A percentile compares a stretch with the other conserved stretches of the same genome.
Conservation (phyloP, 2,888 invertebrate species). For the Xanthia togata region DNA sequence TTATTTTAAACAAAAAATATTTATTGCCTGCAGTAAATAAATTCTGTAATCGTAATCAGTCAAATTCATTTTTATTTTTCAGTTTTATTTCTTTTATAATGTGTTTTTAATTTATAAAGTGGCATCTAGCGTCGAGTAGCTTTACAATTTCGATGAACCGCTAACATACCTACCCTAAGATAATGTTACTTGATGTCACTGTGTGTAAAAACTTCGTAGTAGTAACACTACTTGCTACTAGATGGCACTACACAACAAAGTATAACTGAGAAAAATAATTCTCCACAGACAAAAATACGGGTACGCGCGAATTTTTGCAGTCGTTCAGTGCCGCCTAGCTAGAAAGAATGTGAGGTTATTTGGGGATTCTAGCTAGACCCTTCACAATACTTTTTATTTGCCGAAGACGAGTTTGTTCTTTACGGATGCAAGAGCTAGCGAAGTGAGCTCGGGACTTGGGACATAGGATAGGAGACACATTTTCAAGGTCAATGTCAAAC, state of each 20-base stretch:
- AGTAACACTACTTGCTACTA: slow-evolving; percentile 15
- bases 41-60: background rate
- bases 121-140: slow-evolving; percentile 67
- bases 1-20: too few species aligned
- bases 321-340: too few species aligned
- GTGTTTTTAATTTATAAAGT: background rate
- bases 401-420: too few species aligned
- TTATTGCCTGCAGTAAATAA: background rate
- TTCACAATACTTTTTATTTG: too few species aligned
- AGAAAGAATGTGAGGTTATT: too few species aligned
- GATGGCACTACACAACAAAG: slow-evolving; percentile 25
- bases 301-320: too few species aligned
- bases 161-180: rapidly evolving
- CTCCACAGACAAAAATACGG: background rate
- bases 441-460: too few species aligned
- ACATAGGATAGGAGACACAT: too few species aligned
- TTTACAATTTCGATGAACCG: background rate
- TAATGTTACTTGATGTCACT: slow-evolving; percentile 19
- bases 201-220: rapidly evolving
- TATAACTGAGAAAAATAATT: background rate
- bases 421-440: too few species aligned
- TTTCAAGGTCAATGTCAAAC: too few species aligned
- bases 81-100: background rate
- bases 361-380: too few species aligned
- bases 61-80: background rate